Evolutionary conservation across 2,113 vertebrate species (phyloP).

Genomic region (Cynoglossus semilaevis): DNA sequence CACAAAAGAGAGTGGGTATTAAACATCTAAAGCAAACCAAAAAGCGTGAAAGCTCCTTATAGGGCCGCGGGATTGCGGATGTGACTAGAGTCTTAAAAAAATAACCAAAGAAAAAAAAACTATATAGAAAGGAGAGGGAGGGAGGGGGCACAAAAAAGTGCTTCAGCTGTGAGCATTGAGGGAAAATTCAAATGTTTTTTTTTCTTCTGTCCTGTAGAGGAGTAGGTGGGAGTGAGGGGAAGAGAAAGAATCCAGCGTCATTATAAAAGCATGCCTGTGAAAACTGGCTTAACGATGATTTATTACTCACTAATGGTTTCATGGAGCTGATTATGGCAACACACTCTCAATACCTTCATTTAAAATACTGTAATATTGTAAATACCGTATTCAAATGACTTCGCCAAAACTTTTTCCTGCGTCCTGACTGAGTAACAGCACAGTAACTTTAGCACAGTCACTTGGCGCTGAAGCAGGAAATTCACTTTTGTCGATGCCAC

Average conservation of each 20-base stretch:
- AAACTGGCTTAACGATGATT: constrained; percentile 35
- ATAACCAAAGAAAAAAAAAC: constrained; percentile 37
- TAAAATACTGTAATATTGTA: background rate
- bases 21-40: constrained; percentile 99
- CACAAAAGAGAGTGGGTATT: constrained; percentile 99
- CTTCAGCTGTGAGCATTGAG: constrained; percentile 40
- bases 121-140: constrained; percentile 14
- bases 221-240: constrained; percentile 10
- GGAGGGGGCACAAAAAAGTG: constrained; percentile 24
- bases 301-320: constrained; percentile 22
- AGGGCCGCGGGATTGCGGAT: constrained; percentile 93
- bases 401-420: too few species aligned
- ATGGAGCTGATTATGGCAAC: background rate
- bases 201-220: constrained; percentile 36
- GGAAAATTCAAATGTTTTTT: constrained; percentile 44
- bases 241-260: constrained; percentile 16
- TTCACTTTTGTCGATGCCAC: too few species aligned
- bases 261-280: constrained; percentile 4
- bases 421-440: too few species aligned
- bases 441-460: too few species aligned
- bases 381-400: too few species aligned
- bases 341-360: background rate
- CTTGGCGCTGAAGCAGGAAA: too few species aligned
- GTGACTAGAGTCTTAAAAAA: constrained; percentile 96
- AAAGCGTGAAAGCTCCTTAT: constrained; percentile 99